phyloP scores from a whole-genome alignment of 2,113 vertebrate genomes.

The Murina feae region DNA sequence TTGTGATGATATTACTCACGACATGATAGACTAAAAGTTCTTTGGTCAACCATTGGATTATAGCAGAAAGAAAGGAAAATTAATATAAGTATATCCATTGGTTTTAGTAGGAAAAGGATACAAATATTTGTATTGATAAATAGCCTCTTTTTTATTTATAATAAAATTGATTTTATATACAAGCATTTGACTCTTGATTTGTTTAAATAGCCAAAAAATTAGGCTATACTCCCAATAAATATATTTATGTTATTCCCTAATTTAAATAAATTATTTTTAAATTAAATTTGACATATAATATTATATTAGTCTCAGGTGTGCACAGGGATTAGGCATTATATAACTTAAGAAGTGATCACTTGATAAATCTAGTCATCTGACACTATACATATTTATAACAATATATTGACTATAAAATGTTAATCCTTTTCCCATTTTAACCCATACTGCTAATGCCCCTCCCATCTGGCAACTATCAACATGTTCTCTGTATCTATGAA shows the following conservation, averaged over 20 bases:
- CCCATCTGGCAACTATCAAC: background rate
- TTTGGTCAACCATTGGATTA: background rate
- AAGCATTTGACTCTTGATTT: background rate
- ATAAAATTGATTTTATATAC: constrained; percentile 19
- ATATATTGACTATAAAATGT: too few species aligned
- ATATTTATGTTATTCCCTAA: background rate
- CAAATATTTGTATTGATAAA: background rate
- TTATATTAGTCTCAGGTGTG: too few species aligned
- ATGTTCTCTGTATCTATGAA: background rate
- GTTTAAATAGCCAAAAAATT: background rate
- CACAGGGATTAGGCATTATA: too few species aligned
- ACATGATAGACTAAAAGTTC: background rate
- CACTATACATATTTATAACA: too few species aligned
- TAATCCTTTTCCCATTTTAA: too few species aligned
- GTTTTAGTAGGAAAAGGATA: background rate
- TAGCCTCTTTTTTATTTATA: background rate
- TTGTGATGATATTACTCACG: background rate
- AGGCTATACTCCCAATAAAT: background rate
- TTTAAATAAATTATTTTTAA: too few species aligned
- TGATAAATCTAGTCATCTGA: too few species aligned
- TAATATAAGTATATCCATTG: background rate
- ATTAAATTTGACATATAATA: too few species aligned
- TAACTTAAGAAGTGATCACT: too few species aligned
- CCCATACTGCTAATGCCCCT: too few species aligned
- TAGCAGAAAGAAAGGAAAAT: background rate